phyloP scores from a whole-genome alignment of 2,113 vertebrate species.

The Pongo pygmaeus region DNA sequence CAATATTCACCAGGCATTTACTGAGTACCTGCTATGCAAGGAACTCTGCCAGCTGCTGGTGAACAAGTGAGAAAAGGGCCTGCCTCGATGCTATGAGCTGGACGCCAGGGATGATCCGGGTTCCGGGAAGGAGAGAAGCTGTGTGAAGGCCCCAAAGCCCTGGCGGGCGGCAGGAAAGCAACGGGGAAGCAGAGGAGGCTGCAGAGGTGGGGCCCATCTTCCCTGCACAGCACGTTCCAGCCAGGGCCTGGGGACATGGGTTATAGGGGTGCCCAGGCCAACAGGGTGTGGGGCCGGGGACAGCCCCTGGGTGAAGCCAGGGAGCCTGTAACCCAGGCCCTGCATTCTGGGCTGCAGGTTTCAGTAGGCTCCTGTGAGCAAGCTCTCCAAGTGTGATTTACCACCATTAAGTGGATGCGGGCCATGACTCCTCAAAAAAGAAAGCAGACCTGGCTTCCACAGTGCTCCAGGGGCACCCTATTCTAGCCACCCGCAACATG shows the following conservation, averaged over 20 bases:
- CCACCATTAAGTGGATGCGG: not conserved
- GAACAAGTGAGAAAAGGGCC: not conserved
- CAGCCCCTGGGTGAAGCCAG: not conserved
- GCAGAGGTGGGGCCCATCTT: not conserved
- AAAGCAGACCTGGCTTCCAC: not conserved
- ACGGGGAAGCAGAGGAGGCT: not conserved
- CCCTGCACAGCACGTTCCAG: not conserved
- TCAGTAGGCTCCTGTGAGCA: not conserved
- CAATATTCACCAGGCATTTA: not conserved
- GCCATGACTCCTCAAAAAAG: not conserved
- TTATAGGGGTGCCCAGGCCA: not conserved
- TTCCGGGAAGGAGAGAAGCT: not conserved
- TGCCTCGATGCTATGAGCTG: not conserved
- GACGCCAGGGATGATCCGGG: too few relatives aligned
- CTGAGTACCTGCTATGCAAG: not conserved
- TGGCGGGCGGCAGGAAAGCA: not conserved
- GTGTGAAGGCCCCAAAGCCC: not conserved
- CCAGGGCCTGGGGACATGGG: not conserved
- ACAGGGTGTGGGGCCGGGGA: not conserved
- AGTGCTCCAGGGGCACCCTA: not conserved
- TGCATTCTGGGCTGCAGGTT: not conserved
- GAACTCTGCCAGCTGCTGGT: not conserved
- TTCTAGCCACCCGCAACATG: too few relatives aligned
- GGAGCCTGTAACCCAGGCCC: not conserved
- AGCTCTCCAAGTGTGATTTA: not conserved